Evolutionary conservation across 35 echinoderm and acorn worm genomes (phyloP).

Genomic region (Heliocidaris erythrogramma): DNA sequence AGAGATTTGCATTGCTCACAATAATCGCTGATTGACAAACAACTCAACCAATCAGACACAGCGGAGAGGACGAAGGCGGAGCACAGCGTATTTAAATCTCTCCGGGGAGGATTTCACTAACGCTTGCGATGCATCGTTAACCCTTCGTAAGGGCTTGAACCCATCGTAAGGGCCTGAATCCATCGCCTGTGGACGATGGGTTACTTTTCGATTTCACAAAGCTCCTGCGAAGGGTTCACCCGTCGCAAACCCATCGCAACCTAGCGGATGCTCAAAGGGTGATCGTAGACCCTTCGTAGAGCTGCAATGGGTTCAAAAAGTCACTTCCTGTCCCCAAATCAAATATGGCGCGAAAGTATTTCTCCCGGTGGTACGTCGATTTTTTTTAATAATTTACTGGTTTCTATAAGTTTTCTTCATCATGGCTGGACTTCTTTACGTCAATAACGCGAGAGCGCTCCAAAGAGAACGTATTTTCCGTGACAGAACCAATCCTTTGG

Average conservation of each 20-base stretch:
- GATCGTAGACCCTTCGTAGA: not conserved
- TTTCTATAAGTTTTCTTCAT: not conserved
- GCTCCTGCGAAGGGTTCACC: not conserved
- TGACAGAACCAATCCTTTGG: conserved; percentile 44
- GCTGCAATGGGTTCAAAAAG: not conserved
- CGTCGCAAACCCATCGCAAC: not conserved
- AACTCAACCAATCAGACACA: not conserved
- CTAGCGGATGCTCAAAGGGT: not conserved
- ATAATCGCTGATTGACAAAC: not conserved
- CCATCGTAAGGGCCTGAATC: conserved; percentile 4
- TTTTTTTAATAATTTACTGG: not conserved
- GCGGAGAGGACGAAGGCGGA: too few relatives aligned
- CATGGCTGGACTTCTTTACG: conserved; percentile 55
- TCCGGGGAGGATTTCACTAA: too few relatives aligned
- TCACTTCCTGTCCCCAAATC: not conserved
- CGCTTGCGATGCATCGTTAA: not conserved
- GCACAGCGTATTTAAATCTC: too few relatives aligned
- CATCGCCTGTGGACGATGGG: not conserved
- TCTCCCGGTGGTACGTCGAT: not conserved
- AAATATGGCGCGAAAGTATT: conserved; percentile 7
- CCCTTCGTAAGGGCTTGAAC: conserved; percentile 15
- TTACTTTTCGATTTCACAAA: not conserved
- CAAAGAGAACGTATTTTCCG: conserved; percentile 55
- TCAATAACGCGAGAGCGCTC: conserved; percentile 53
- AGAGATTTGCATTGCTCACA: not conserved